Conservation (phyloP, 2,888 invertebrate genomes). For the Sarcophaga carnaria region DNA sequence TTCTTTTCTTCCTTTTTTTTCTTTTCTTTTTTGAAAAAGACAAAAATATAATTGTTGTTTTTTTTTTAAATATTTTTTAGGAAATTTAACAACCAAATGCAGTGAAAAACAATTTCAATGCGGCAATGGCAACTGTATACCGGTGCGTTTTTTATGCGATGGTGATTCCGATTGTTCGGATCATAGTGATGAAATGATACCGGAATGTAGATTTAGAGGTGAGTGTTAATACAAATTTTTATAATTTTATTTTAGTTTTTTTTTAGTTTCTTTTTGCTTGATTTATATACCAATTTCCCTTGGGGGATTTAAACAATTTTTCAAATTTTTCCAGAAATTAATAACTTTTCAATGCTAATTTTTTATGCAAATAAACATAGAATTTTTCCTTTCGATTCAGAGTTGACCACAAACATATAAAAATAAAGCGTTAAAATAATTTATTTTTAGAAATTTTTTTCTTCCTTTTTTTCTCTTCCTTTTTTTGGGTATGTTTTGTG, state of each 20-base stretch:
- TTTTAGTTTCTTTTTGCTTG: background rate
- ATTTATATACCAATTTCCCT: no score
- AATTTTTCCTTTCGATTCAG: background rate
- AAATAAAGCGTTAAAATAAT: slow-evolving; percentile 34
- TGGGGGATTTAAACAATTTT: background rate
- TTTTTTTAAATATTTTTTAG: slow-evolving; percentile 72
- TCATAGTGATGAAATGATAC: slow-evolving; percentile 89
- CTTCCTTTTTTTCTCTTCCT: background rate
- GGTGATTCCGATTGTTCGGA: slow-evolving; percentile 90
- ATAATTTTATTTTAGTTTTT: background rate
- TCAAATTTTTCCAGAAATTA: slow-evolving; percentile 15
- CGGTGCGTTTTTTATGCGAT: slow-evolving; percentile 90
- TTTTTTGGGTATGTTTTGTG: background rate
- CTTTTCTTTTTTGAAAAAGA: background rate
- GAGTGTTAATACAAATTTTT: slow-evolving; percentile 65
- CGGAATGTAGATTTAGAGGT: slow-evolving; percentile 87
- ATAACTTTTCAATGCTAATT: slow-evolving; percentile 13
- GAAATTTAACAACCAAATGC: slow-evolving; percentile 75
- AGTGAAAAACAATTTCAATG: slow-evolving; percentile 89
- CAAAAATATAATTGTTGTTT: background rate
- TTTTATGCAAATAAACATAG: slow-evolving; percentile 24
- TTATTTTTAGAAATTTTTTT: slow-evolving; percentile 17
- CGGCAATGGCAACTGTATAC: slow-evolving; percentile 88
- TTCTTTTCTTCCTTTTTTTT: no score
- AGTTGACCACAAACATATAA: slow-evolving; percentile 41